Evolutionary conservation across 2,113 vertebrate species (phyloP).

Genomic region (Trinectes maculatus): DNA sequence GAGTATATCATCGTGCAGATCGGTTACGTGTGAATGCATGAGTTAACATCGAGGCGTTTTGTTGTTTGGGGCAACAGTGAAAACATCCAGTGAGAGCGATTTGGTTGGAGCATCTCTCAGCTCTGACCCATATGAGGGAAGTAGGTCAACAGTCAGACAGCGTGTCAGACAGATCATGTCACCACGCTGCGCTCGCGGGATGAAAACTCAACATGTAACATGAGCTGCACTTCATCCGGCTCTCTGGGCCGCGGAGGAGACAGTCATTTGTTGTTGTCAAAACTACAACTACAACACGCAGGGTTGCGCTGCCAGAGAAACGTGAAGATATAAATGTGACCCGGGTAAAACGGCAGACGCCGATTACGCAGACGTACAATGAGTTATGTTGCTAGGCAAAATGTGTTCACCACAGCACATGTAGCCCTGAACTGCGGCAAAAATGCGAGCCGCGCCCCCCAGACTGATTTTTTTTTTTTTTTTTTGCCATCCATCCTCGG

Average conservation of each 20-base stretch:
- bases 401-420: constrained; percentile 64
- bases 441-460: constrained; percentile 80
- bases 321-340: not conserved
- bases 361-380: constrained; percentile 35
- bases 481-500: constrained; percentile 71
- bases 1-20: not conserved
- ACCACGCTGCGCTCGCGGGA: constrained; percentile 62
- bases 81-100: not conserved
- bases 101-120: constrained; percentile 42
- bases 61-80: not conserved
- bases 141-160: constrained; percentile 80
- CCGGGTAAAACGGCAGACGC: not conserved
- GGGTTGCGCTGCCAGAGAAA: not conserved
- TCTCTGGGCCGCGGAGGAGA: not conserved
- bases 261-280: not conserved
- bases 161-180: constrained; percentile 79
- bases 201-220: constrained; percentile 50
- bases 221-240: constrained; percentile 23
- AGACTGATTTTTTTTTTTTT: constrained; percentile 60
- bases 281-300: not conserved
- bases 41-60: not conserved
- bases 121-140: constrained; percentile 76
- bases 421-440: constrained; percentile 79
- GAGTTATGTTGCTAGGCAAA: constrained; percentile 78
- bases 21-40: not conserved